phyloP scores from a whole-genome alignment of 2,888 invertebrate genomes.

The Cinara cedri region DNA sequence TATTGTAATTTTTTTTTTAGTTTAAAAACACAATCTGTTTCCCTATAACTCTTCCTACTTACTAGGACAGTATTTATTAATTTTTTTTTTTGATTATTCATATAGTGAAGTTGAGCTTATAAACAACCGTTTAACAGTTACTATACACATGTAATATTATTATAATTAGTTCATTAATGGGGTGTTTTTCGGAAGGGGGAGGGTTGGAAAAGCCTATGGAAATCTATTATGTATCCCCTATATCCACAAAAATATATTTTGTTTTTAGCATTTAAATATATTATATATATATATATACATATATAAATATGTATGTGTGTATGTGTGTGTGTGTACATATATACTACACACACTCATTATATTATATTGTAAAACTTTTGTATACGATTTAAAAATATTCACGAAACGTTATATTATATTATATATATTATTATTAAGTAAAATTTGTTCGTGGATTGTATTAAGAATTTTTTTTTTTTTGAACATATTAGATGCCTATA shows the following conservation, averaged over 20 bases:
- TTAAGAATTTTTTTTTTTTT: conserved; percentile 36
- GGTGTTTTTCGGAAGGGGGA: too few species aligned
- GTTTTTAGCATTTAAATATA: neutral
- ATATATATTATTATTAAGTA: too few species aligned
- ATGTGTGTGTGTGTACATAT: neutral
- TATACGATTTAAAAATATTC: conserved; percentile 53
- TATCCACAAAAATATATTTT: neutral
- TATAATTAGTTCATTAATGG: too few species aligned
- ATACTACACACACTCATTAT: conserved; percentile 1
- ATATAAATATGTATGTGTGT: conserved; percentile 6
- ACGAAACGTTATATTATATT: neutral
- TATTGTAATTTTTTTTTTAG: too few species aligned
- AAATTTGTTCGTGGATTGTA: conserved; percentile 27
- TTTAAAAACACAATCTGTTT: neutral
- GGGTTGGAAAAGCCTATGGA: too few species aligned
- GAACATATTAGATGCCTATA: conserved; percentile 40
- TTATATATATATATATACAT: too few species aligned
- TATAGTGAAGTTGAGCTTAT: conserved; percentile 17
- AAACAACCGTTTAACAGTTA: conserved; percentile 11
- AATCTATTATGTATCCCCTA: too few species aligned
- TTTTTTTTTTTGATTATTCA: neutral
- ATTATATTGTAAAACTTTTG: conserved; percentile 29
- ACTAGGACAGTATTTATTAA: conserved; percentile 48
- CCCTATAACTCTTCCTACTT: neutral
- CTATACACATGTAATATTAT: neutral